A percentile compares a stretch with the other conserved stretches of the same genome.
These are phyloP conservation scores for Labia minor DNA, from an alignment of 2,888 invertebrate species.

Conservation along the genomic window DNA sequence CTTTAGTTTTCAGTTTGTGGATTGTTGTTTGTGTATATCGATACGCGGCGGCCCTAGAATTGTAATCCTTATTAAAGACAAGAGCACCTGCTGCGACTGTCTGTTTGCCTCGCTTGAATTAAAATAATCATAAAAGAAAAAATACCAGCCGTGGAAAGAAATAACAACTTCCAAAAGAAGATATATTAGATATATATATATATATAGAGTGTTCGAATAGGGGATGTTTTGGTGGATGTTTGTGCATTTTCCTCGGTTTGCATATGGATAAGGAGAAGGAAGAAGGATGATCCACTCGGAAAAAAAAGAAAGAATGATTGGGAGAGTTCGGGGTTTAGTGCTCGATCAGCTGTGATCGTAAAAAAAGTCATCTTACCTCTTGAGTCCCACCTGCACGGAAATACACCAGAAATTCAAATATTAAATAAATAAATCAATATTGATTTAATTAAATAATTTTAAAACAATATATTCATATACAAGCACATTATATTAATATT, in stretches of 20 bases:
- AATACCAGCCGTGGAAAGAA: neutral
- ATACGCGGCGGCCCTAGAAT: neutral
- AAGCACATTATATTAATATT: too few relatives aligned
- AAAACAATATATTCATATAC: too few relatives aligned
- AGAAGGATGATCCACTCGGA: neutral
- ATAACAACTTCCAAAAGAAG: neutral
- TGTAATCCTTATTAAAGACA: constrained; percentile 4
- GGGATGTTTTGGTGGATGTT: too few relatives aligned
- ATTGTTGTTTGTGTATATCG: constrained; percentile 2
- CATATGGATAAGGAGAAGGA: too few relatives aligned
- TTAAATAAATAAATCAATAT: neutral
- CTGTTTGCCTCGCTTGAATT: neutral
- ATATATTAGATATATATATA: neutral
- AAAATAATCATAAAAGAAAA: constrained; percentile 2
- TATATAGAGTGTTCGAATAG: neutral
- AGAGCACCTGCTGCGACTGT: neutral
- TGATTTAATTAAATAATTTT: too few relatives aligned
- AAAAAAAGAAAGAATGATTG: neutral
- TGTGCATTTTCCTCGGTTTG: too few relatives aligned
- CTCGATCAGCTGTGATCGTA: constrained; percentile 4
- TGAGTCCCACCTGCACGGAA: neutral
- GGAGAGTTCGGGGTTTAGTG: neutral
- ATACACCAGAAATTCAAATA: neutral
- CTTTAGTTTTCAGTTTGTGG: neutral
- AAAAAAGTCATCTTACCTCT: neutral